Percentiles rank a stretch among this genome's conserved stretches.
These are phyloP conservation scores for Drosophila hydei DNA, from an alignment of 1,140 invertebrate genomes.

Conservation along the genomic window DNA sequence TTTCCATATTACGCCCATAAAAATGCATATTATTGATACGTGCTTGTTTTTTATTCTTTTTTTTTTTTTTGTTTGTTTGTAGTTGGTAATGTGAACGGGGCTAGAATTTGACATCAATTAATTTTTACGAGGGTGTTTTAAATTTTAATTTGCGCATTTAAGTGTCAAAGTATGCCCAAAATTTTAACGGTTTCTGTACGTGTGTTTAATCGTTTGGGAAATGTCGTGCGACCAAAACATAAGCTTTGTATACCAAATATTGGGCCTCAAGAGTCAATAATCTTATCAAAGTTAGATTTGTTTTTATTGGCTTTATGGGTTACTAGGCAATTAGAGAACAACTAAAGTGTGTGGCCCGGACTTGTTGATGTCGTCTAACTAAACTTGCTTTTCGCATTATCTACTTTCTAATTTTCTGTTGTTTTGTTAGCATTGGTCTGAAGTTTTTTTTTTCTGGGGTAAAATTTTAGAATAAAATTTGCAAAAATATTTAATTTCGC, in stretches of 20 bases:
- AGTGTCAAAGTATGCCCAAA: constrained; percentile 36
- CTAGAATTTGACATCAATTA: constrained; percentile 55
- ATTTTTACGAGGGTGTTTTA: constrained; percentile 52
- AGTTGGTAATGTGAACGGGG: constrained; percentile 2
- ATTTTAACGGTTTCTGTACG: background rate
- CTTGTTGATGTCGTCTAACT: too few relatives aligned
- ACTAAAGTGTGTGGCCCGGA: too few relatives aligned
- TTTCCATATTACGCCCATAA: constrained; percentile 38
- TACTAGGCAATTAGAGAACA: constrained; percentile 17
- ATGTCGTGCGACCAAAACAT: constrained; percentile 30
- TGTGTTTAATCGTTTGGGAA: background rate
- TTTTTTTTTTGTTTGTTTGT: background rate
- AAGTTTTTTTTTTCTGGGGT: too few relatives aligned
- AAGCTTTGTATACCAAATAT: too few relatives aligned
- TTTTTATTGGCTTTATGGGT: background rate
- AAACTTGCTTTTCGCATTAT: too few relatives aligned
- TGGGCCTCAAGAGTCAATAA: background rate
- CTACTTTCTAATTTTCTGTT: too few relatives aligned
- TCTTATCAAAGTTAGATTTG: background rate
- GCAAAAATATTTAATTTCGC: too few relatives aligned
- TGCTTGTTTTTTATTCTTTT: background rate
- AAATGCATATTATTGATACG: constrained; percentile 32
- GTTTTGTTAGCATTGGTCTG: too few relatives aligned
- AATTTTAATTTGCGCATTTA: constrained; percentile 49
- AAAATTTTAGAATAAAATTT: too few relatives aligned